phyloP scores from a whole-genome alignment of 2,797 vertebrate genomes.

The Toxotes lorentzi region DNA sequence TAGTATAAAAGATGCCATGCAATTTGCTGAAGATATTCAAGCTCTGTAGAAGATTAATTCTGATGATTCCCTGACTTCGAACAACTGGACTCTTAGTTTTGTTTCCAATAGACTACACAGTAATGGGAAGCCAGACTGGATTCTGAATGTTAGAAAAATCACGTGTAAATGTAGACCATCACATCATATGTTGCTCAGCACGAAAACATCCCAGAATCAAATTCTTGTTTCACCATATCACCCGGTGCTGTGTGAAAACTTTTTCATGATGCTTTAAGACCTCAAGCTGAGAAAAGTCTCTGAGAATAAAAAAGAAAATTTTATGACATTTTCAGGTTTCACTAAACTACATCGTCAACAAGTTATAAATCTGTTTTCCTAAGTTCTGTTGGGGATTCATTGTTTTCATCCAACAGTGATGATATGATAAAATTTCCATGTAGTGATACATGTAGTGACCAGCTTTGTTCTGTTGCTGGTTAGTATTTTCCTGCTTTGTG shows the following conservation, averaged over 20 bases:
- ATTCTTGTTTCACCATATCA: neutral
- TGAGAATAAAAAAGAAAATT: no score
- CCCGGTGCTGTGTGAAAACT: neutral
- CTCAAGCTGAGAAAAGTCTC: neutral
- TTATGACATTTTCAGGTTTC: neutral
- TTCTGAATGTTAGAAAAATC: neutral
- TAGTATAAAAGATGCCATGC: no score
- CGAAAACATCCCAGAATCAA: neutral
- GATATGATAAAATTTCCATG: constrained; percentile 11
- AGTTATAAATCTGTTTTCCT: neutral
- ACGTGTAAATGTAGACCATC: neutral
- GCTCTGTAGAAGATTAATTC: no score
- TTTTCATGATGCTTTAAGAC: no score
- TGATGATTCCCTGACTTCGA: no score
- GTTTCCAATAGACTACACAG: no score
- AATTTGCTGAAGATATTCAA: no score
- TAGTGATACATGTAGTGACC: neutral
- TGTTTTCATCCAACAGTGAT: neutral
- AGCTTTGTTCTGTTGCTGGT: neutral
- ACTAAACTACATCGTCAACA: neutral
- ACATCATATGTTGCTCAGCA: neutral
- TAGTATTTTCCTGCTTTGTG: constrained; percentile 13
- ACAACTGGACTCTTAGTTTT: no score
- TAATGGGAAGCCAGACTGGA: neutral
- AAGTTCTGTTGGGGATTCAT: neutral